Percentiles rank a stretch among this genome's conserved stretches.
Conservation (phyloP, 2,888 invertebrate genomes). For the Argyra leucocephala region DNA sequence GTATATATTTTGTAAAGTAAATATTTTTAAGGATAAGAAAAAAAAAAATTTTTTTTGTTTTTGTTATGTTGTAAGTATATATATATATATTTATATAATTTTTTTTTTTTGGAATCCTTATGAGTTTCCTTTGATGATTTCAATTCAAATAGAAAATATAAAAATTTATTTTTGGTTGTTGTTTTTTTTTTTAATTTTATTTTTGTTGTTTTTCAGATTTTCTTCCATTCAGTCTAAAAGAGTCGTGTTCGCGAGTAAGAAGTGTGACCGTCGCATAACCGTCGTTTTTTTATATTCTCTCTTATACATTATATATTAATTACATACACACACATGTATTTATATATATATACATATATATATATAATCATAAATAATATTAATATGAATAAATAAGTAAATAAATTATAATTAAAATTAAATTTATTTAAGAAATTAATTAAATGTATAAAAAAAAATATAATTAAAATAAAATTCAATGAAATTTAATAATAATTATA, state of each 20-base stretch:
- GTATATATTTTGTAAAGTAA: neutral
- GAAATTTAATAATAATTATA: too few relatives aligned
- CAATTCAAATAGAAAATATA: constrained; percentile 1
- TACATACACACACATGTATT: neutral
- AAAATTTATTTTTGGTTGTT: neutral
- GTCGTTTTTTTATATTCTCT: constrained; percentile 2
- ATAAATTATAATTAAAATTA: too few relatives aligned
- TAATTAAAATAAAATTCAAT: too few relatives aligned
- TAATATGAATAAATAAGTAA: neutral
- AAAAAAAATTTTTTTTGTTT: neutral
- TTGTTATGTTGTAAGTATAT: neutral
- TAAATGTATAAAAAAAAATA: too few relatives aligned
- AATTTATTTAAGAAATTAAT: too few relatives aligned
- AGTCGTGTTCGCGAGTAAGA: constrained; percentile 45
- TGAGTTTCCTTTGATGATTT: constrained; percentile 4
- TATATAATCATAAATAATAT: neutral
- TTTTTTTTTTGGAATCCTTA: constrained; percentile 6
- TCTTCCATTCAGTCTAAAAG: constrained; percentile 42
- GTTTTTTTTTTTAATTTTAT: too few relatives aligned
- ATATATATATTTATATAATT: neutral
- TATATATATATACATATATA: neutral
- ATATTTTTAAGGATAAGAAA: constrained; percentile 2
- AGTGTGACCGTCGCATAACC: constrained; percentile 25
- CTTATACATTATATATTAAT: neutral
- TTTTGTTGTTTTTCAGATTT: neutral